Base-by-base conservation (phyloP, 2,888 invertebrate genomes). In the Embidobia sp. region DNA sequence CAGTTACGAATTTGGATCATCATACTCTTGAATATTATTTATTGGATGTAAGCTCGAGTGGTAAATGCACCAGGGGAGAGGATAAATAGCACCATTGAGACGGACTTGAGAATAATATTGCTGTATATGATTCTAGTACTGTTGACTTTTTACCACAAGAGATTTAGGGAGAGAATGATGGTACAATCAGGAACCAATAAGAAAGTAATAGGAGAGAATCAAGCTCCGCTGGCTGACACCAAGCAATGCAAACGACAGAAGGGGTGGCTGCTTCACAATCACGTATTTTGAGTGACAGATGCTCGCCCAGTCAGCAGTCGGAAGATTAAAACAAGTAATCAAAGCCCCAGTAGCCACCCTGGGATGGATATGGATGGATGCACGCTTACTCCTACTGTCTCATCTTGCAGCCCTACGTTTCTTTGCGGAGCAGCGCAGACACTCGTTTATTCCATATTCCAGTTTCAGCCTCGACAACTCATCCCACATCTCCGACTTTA, bases 281-380 rank as follows among this genome's bases (percentile, higher is more conserved):
- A 89, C 85, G 85, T 84, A 85, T 87, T 88, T 88, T 89, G 89
- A 89, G 88, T 88, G 89, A 89, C 89, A 89, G 89, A 89, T 89
- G 89, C 89, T 87, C 88, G 87, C 87, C 85, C 86, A 82, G 84
- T 84, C 86, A 85, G 87, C 84, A 87, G 87, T 86, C 86, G 86
- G 87, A 89, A 88, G 89, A 89, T 89, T 89, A 89, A 89, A 89
- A 89, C 89, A 88, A 89, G 89, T 89, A 89, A 89, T 89, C 89
- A 89, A 88, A 89, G 87, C 87, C 84, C 85, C 81, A 70, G 81
- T 85, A 85, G 84, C 84, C 84, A 81, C 82, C 85, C 85, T 80
- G 79, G 84, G 83, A 86, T 87, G 84, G 86, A 87, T 86, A 85
- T 86, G 85, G 86, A 86, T 88, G 87, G 86, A 85, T 88, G 86